phyloP scores from a whole-genome alignment of 2,888 invertebrate species.

The Cryptus armator region DNA sequence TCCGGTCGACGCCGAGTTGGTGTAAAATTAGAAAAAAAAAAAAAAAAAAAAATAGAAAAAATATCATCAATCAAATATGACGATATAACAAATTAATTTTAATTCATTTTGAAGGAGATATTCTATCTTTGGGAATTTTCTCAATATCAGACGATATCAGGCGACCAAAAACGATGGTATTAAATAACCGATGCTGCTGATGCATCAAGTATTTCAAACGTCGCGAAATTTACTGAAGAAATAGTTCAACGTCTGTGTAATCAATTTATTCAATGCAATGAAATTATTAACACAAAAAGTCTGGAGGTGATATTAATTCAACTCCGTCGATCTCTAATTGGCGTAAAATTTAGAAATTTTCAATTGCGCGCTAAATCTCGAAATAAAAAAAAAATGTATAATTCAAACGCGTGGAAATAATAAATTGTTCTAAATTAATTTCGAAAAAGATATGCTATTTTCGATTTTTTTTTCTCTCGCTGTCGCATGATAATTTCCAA shows the following conservation, averaged over 20 bases:
- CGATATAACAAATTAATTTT: neutral
- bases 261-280: neutral
- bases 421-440: too few species aligned
- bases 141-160: neutral
- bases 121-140: neutral
- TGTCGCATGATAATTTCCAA: too few species aligned
- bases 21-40: neutral
- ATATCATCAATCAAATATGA: neutral
- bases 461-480: too few species aligned
- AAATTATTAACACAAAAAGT: neutral
- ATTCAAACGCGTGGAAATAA: too few species aligned
- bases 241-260: neutral
- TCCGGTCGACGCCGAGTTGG: neutral
- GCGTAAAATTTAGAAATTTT: too few species aligned
- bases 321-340: too few species aligned
- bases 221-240: neutral
- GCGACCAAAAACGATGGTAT: neutral
- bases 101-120: neutral
- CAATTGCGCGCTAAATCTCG: too few species aligned
- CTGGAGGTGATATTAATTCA: neutral
- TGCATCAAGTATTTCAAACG: neutral
- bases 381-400: too few species aligned
- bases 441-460: too few species aligned
- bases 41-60: neutral
- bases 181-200: neutral